A percentile compares a stretch with the other conserved stretches of the same genome.
These are phyloP conservation scores for Aethina tumida DNA, from an alignment of 1,140 invertebrate species.

Conservation along the genomic window DNA sequence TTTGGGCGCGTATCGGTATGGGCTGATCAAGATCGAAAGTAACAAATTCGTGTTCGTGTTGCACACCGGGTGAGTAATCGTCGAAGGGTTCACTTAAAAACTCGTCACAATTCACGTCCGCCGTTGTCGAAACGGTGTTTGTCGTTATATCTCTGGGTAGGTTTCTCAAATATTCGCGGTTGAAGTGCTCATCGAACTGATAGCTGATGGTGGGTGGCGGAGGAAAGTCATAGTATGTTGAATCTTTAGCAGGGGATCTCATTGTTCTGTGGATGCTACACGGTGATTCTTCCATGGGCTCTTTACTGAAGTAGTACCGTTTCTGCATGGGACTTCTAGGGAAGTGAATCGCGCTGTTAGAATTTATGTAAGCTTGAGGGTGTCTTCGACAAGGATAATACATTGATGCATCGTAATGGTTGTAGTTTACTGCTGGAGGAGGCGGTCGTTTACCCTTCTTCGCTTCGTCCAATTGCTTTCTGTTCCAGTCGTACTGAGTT, in stretches of 20 bases:
- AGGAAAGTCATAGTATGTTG: conserved; percentile 45
- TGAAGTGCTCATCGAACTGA: conserved; percentile 30
- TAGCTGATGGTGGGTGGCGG: conserved; percentile 40
- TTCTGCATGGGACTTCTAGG: conserved; percentile 32
- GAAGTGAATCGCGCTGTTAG: conserved; percentile 38
- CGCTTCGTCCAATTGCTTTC: conserved; percentile 33
- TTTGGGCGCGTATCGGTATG: conserved; percentile 29
- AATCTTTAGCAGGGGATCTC: conserved; percentile 43
- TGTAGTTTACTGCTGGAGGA: conserved; percentile 27
- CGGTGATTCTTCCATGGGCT: conserved; percentile 34
- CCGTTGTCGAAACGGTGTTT: conserved; percentile 36
- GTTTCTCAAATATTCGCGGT: conserved; percentile 12
- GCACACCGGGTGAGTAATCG: conserved; percentile 34
- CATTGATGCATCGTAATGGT: conserved; percentile 27
- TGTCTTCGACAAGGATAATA: conserved; percentile 35
- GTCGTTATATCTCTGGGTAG: conserved; percentile 34
- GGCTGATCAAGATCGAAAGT: conserved; percentile 37
- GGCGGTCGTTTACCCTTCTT: conserved; percentile 23
- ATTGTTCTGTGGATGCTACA: conserved; percentile 36
- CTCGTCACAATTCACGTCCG: conserved; percentile 33
- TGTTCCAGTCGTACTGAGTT: conserved; percentile 44
- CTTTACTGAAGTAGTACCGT: conserved; percentile 29
- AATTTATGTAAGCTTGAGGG: conserved; percentile 35
- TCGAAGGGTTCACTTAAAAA: conserved; percentile 28
- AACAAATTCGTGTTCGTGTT: conserved; percentile 34